phyloP scores from a whole-genome alignment of 2,113 vertebrate genomes.

The Oncorhynchus nerka region DNA sequence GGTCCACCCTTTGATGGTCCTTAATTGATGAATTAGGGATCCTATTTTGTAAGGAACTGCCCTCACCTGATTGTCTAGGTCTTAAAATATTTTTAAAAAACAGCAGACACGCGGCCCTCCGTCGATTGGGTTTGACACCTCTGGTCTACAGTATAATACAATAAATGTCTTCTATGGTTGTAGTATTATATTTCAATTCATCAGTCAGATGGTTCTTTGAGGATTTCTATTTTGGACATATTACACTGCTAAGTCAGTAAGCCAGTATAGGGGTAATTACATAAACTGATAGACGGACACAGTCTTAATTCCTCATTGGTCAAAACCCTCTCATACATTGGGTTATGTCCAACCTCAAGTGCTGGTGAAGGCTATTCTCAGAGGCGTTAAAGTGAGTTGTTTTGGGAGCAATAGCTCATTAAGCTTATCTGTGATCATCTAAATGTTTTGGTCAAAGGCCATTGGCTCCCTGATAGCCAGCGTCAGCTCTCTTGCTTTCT shows the following conservation, averaged over 20 bases:
- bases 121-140: too few species aligned
- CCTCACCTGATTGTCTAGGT: too few species aligned
- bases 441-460: conserved; percentile 55
- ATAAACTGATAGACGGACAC: conserved; percentile 8
- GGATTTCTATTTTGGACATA: neutral
- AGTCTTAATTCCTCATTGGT: conserved; percentile 30
- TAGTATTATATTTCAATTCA: neutral
- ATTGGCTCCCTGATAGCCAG: conserved; percentile 39
- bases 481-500: conserved; percentile 36
- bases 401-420: conserved; percentile 44
- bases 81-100: too few species aligned
- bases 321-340: conserved; percentile 16
- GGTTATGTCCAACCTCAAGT: conserved; percentile 24
- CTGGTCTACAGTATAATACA: neutral
- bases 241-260: neutral
- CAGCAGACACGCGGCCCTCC: too few species aligned
- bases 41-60: too few species aligned
- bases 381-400: conserved; percentile 45
- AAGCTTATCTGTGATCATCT: conserved; percentile 45
- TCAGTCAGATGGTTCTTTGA: neutral
- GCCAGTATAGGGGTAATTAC: conserved; percentile 5
- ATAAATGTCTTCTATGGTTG: neutral
- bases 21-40: too few species aligned
- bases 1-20: too few species aligned
- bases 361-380: conserved; percentile 9